phyloP scores from a whole-genome alignment of 2,113 vertebrate genomes.

The Pedetes capensis region DNA sequence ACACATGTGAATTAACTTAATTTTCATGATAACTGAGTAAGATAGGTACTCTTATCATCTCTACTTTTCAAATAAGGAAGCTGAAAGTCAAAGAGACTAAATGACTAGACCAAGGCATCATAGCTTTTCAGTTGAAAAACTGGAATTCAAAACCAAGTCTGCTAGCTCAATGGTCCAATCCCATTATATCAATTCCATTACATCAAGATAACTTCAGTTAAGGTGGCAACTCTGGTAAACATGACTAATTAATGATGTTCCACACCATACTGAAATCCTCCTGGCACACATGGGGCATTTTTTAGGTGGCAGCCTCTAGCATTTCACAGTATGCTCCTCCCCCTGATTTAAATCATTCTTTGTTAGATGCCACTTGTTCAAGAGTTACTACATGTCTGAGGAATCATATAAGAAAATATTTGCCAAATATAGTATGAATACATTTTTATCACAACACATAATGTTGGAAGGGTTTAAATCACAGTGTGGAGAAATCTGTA shows the following conservation, averaged over 20 bases:
- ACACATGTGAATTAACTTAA: not conserved
- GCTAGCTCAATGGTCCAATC: not conserved
- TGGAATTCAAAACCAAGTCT: slow-evolving; percentile 31
- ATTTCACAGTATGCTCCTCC: not conserved
- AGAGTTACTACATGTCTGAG: not conserved
- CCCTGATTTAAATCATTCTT: not conserved
- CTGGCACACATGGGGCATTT: not conserved
- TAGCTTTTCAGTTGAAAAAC: not conserved
- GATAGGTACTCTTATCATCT: not conserved
- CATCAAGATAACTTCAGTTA: not conserved
- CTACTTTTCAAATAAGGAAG: not conserved
- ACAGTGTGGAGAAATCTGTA: not conserved
- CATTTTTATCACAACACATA: not conserved
- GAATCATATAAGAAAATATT: not conserved
- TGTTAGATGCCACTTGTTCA: not conserved
- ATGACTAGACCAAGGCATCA: not conserved
- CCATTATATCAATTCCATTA: not conserved
- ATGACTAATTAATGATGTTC: not conserved
- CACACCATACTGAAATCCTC: not conserved
- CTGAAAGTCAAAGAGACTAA: not conserved
- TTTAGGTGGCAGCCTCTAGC: not conserved
- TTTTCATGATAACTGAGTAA: not conserved
- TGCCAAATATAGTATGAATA: not conserved
- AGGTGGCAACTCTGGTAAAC: not conserved
- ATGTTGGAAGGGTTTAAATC: slow-evolving; percentile 13